Conservation (phyloP, 2,888 invertebrate genomes). For the Cephus pygmeus region DNA sequence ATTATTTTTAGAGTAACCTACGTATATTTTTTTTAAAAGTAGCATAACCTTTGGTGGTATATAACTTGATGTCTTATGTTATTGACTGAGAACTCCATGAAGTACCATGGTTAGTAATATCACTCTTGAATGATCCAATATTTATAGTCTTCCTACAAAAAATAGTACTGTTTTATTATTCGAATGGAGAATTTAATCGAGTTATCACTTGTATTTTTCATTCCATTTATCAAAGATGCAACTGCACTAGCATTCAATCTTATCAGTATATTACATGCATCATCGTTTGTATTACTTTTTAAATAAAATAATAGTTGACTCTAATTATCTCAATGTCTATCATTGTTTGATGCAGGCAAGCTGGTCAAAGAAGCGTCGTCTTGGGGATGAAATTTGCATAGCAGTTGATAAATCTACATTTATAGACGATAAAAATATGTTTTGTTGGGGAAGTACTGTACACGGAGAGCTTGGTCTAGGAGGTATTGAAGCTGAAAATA, state of each 20-base stretch:
- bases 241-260: no score
- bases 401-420: slow-evolving; percentile 11
- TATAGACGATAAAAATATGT: slow-evolving; percentile 65
- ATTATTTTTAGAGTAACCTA: slow-evolving; percentile 38
- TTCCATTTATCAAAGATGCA: not conserved
- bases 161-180: not conserved
- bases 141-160: not conserved
- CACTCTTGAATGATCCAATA: not conserved
- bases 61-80: slow-evolving; percentile 24
- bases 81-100: slow-evolving; percentile 27
- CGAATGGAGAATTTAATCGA: not conserved
- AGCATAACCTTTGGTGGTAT: slow-evolving; percentile 24
- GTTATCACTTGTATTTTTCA: not conserved
- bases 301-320: not conserved
- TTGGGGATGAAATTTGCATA: slow-evolving; percentile 35
- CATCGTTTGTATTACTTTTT: not conserved
- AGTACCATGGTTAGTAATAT: slow-evolving; percentile 41
- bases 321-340: not conserved
- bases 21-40: slow-evolving; percentile 32
- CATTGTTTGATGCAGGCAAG: slow-evolving; percentile 40
- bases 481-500: slow-evolving; percentile 78
- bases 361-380: slow-evolving; percentile 45
- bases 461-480: slow-evolving; percentile 85
- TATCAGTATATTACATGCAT: not conserved
- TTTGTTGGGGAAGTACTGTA: slow-evolving; percentile 82